phyloP scores from a whole-genome alignment of 1,140 invertebrate genomes.

The Potamilus streckersoni region DNA sequence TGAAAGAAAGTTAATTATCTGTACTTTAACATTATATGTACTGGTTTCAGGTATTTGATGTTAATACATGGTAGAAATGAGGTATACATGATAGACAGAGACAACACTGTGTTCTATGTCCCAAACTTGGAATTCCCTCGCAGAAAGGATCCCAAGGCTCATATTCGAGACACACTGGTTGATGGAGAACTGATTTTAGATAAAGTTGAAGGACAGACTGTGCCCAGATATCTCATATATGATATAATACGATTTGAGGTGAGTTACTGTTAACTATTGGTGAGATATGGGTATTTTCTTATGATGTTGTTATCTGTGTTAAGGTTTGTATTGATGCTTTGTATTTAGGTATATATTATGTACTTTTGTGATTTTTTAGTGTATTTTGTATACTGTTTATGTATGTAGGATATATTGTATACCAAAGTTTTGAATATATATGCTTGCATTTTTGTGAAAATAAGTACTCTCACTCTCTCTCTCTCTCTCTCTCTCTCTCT shows the following conservation, averaged over 20 bases:
- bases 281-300: background rate
- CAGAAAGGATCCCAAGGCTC: constrained; percentile 77
- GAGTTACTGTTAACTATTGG: constrained; percentile 31
- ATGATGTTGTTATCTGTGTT: too few relatives aligned
- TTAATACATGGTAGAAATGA: constrained; percentile 86
- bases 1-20: constrained; percentile 3
- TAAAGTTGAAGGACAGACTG: constrained; percentile 77
- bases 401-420: too few relatives aligned
- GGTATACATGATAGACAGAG: constrained; percentile 95
- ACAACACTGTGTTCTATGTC: constrained; percentile 94
- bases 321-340: too few relatives aligned
- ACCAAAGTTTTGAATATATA: too few relatives aligned
- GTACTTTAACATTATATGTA: background rate
- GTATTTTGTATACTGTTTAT: too few relatives aligned
- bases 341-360: too few relatives aligned
- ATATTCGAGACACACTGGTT: constrained; percentile 86
- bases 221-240: constrained; percentile 94
- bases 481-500: too few relatives aligned
- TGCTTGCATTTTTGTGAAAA: too few relatives aligned
- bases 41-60: constrained; percentile 89
- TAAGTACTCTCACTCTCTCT: too few relatives aligned
- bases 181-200: constrained; percentile 81
- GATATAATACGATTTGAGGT: constrained; percentile 90
- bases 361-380: too few relatives aligned
- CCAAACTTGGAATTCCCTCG: constrained; percentile 82